phyloP scores from a whole-genome alignment of 2,113 vertebrate genomes.

The Orthonyx spaldingii region DNA sequence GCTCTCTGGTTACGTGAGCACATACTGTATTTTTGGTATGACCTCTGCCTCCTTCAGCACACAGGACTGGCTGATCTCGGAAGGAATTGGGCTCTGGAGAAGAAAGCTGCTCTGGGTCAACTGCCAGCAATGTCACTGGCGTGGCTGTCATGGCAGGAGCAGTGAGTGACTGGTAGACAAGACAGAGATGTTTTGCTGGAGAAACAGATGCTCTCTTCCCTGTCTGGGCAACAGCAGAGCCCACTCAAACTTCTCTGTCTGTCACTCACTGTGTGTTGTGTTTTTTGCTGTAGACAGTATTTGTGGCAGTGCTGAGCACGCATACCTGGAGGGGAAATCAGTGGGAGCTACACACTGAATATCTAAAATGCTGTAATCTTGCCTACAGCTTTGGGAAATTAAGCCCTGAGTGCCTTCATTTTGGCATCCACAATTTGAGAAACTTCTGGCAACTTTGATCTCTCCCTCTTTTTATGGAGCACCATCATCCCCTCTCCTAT shows the following conservation, averaged over 20 bases:
- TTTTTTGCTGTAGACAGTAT: neutral
- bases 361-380: neutral
- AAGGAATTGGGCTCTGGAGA: neutral
- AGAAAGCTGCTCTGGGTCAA: neutral
- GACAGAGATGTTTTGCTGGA: neutral
- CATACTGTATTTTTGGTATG: neutral
- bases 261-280: neutral
- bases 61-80: neutral
- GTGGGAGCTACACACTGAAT: neutral
- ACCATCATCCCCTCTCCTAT: neutral
- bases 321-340: conserved; percentile 16
- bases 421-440: neutral
- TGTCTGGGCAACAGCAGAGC: neutral
- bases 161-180: neutral
- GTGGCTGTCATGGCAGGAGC: neutral
- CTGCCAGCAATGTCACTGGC: neutral
- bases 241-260: neutral
- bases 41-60: neutral
- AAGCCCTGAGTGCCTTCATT: neutral
- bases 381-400: neutral
- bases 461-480: neutral
- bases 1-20: neutral
- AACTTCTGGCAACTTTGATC: neutral
- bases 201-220: neutral
- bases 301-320: neutral